Conservation (phyloP, 92 coral and sea anemone genomes). For the Pocillopora meandrina region DNA sequence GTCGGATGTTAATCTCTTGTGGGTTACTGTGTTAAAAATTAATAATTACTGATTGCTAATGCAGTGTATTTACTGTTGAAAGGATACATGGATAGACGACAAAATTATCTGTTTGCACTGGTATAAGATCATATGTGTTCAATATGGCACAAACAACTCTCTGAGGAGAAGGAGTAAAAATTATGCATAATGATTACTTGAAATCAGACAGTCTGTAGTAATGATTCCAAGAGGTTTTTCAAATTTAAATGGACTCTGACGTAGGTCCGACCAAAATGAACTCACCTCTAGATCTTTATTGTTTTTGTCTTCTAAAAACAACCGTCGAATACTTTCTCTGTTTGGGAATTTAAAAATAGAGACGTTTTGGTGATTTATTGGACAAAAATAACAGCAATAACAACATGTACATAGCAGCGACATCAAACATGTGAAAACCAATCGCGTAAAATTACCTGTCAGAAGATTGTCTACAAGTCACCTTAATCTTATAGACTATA, state of each 20-base stretch:
- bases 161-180: constrained; percentile 28
- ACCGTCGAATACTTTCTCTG: constrained; percentile 40
- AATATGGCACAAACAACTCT: constrained; percentile 69
- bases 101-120: constrained; percentile 73
- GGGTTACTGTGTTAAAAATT: background rate
- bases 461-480: constrained; percentile 68
- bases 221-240: too few species aligned
- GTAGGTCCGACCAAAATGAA: background rate
- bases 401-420: background rate
- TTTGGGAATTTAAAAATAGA: background rate
- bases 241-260: background rate
- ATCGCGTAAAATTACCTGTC: constrained; percentile 22
- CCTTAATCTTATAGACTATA: constrained; percentile 80
- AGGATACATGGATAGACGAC: constrained; percentile 93
- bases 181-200: background rate
- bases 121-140: constrained; percentile 54
- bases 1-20: background rate
- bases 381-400: background rate
- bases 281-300: constrained; percentile 84
- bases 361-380: background rate
- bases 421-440: background rate
- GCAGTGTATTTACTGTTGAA: background rate
- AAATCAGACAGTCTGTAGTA: background rate
- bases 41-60: background rate
- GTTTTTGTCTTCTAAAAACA: constrained; percentile 59